These are phyloP conservation scores for Cephus spinipes DNA, from an alignment of 2,888 invertebrate genomes.

Conservation along the genomic window DNA sequence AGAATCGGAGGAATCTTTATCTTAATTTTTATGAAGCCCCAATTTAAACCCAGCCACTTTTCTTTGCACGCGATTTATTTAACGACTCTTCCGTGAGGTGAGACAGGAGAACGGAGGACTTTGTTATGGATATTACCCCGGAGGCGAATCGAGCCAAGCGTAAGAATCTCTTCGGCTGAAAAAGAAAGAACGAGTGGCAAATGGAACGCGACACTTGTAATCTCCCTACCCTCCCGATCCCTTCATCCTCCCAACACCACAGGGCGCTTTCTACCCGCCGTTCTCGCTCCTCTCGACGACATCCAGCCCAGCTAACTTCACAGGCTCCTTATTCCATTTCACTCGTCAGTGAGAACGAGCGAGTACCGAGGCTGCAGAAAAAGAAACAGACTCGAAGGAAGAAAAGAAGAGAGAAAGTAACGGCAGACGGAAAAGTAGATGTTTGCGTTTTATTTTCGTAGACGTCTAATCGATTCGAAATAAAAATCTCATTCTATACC, in stretches of 20 bases:
- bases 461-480: conserved; percentile 7
- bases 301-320: not conserved
- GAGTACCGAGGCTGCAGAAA: too few species aligned
- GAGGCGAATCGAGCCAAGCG: conserved; percentile 27
- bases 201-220: conserved; percentile 54
- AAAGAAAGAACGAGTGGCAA: conserved; percentile 38
- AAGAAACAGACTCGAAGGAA: too few species aligned
- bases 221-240: conserved; percentile 31
- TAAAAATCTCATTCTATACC: conserved; percentile 4
- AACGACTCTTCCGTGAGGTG: conserved; percentile 31
- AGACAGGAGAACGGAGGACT: conserved; percentile 31
- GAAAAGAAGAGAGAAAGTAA: not conserved
- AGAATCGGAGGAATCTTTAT: conserved; percentile 18
- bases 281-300: not conserved
- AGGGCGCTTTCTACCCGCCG: conserved; percentile 7
- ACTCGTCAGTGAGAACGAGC: not conserved
- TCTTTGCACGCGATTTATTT: conserved; percentile 45
- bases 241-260: conserved; percentile 13
- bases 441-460: conserved; percentile 2
- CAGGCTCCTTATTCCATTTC: not conserved
- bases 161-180: conserved; percentile 34
- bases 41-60: conserved; percentile 32
- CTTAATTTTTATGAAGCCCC: conserved; percentile 31
- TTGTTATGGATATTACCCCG: conserved; percentile 45
- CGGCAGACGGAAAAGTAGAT: not conserved